Evolutionary conservation across 2,888 invertebrate species (phyloP).

Genomic region (Lagria hirta): DNA sequence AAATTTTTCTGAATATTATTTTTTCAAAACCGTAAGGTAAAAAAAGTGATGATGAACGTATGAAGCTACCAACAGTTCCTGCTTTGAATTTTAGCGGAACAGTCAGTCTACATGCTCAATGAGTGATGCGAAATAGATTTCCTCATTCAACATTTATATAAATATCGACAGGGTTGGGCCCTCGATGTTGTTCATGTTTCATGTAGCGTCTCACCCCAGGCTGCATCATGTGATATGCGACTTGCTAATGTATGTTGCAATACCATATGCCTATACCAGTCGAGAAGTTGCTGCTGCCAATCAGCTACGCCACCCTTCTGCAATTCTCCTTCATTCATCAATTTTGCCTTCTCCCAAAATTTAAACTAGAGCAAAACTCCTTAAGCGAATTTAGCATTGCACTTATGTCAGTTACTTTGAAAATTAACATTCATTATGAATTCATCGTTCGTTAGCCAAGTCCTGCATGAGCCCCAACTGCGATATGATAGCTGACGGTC

Average conservation of each 20-base stretch:
- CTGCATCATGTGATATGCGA: constrained; percentile 47
- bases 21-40: too few species aligned
- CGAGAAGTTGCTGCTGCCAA: constrained; percentile 51
- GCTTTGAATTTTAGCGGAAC: not conserved
- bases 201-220: constrained; percentile 44
- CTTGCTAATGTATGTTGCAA: constrained; percentile 53
- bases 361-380: constrained; percentile 18
- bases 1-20: too few species aligned
- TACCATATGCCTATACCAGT: constrained; percentile 48
- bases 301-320: constrained; percentile 39
- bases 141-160: constrained; percentile 40
- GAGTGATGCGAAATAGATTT: constrained; percentile 35
- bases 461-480: constrained; percentile 33
- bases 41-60: too few species aligned
- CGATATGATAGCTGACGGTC: constrained; percentile 51
- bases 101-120: too few species aligned
- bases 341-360: not conserved
- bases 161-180: constrained; percentile 48
- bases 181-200: constrained; percentile 46
- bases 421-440: constrained; percentile 51
- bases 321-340: not conserved
- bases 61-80: too few species aligned
- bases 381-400: constrained; percentile 45
- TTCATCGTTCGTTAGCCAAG: constrained; percentile 43
- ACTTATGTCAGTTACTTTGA: constrained; percentile 46